These are phyloP conservation scores for Scaptomyza hsui DNA, from an alignment of 1,140 invertebrate genomes.

Conservation along the genomic window DNA sequence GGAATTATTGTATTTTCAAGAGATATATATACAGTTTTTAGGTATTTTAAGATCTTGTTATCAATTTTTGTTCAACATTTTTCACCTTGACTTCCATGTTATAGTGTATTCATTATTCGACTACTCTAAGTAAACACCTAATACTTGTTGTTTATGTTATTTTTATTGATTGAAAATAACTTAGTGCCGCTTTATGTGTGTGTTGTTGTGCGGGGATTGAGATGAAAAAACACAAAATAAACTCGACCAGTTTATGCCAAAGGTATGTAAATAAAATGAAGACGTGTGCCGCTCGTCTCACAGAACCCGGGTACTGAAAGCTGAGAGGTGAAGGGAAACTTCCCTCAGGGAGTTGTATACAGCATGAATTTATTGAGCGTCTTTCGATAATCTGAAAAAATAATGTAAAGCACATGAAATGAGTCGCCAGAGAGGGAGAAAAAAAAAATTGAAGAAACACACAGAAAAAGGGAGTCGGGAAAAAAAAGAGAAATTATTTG, in stretches of 20 bases:
- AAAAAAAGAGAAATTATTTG: not conserved
- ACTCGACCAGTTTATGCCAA: slow-evolving; percentile 72
- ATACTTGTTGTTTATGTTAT: slow-evolving; percentile 74
- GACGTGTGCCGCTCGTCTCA: slow-evolving; percentile 3
- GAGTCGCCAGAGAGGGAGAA: not conserved
- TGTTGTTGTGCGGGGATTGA: slow-evolving; percentile 17
- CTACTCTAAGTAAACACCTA: not conserved
- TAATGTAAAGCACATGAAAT: slow-evolving; percentile 49
- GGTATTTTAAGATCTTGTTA: too few relatives aligned
- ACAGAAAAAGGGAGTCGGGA: slow-evolving; percentile 31
- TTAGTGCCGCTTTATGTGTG: slow-evolving; percentile 76
- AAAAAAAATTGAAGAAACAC: not conserved
- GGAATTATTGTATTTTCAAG: too few relatives aligned
- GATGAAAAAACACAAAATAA: slow-evolving; percentile 51
- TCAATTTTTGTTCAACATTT: too few relatives aligned
- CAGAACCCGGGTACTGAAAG: not conserved
- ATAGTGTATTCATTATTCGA: slow-evolving; percentile 1
- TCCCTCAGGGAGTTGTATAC: slow-evolving; percentile 20
- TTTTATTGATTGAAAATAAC: slow-evolving; percentile 83
- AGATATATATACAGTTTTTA: too few relatives aligned
- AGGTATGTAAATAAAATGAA: slow-evolving; percentile 73
- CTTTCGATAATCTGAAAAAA: slow-evolving; percentile 56
- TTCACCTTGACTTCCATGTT: too few relatives aligned
- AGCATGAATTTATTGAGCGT: slow-evolving; percentile 41
- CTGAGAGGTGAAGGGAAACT: not conserved